A percentile compares a stretch with the other conserved stretches of the same genome.
These are phyloP conservation scores for Chiloscyllium plagiosum DNA, from an alignment of 2,113 vertebrate genomes.

Conservation along the genomic window DNA sequence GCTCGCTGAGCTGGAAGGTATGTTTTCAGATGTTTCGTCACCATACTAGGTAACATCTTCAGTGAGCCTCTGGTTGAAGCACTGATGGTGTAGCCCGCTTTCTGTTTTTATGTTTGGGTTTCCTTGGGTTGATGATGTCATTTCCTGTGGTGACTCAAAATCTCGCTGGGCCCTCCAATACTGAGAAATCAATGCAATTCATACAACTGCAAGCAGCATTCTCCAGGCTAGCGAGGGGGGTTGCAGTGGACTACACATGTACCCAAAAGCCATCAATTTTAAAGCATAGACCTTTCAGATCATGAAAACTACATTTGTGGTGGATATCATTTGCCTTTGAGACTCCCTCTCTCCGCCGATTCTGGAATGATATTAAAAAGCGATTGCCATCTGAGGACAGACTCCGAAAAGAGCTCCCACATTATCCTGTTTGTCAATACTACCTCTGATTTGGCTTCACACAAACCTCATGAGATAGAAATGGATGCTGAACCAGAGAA, in stretches of 20 bases:
- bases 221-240: too few relatives aligned
- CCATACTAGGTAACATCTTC: too few relatives aligned
- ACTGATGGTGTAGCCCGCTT: too few relatives aligned
- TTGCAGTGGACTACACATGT: background rate
- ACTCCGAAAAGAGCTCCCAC: background rate
- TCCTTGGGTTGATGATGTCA: too few relatives aligned
- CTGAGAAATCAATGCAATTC: background rate
- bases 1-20: too few relatives aligned
- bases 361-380: background rate
- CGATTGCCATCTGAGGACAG: background rate
- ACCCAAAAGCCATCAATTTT: background rate
- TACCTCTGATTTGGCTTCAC: background rate
- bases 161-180: background rate
- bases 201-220: background rate
- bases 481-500: background rate
- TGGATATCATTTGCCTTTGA: background rate
- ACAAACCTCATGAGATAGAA: background rate
- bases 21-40: too few relatives aligned
- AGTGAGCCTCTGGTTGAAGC: too few relatives aligned
- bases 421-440: background rate
- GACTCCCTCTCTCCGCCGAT: background rate
- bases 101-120: too few relatives aligned
- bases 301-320: background rate
- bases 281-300: background rate
- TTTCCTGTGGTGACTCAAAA: too few relatives aligned